Evolutionary conservation across 2,888 invertebrate species (phyloP).

Genomic region (Temnothorax unifasciatus): DNA sequence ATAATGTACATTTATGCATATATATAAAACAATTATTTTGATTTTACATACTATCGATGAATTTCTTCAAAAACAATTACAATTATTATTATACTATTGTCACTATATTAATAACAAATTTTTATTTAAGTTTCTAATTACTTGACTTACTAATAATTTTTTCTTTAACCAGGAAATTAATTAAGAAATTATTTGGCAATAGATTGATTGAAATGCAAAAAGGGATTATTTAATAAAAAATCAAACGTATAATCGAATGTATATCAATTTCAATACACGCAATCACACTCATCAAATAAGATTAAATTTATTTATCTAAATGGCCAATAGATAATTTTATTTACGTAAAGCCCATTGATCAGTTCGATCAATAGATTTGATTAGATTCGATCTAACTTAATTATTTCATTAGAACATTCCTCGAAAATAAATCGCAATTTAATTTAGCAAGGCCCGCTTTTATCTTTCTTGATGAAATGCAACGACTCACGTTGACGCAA

Average conservation of each 20-base stretch:
- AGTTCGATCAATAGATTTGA: conserved; percentile 4
- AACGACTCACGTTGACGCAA: not conserved
- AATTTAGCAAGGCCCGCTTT: not conserved
- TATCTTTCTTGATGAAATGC: conserved; percentile 8
- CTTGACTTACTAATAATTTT: not conserved
- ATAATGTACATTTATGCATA: not conserved
- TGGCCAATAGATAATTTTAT: conserved; percentile 2
- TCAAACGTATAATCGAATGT: not conserved
- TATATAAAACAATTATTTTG: not conserved
- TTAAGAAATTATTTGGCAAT: not conserved
- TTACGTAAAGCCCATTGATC: conserved; percentile 34
- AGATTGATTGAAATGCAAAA: conserved; percentile 21
- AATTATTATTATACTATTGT: not conserved
- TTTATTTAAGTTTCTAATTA: not conserved
- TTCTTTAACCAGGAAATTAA: not conserved
- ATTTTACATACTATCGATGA: not conserved
- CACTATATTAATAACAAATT: not conserved
- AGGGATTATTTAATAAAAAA: not conserved
- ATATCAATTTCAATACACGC: not conserved
- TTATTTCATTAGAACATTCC: not conserved
- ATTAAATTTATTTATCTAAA: conserved; percentile 7
- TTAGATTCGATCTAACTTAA: conserved; percentile 14
- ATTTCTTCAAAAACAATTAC: conserved; percentile 1
- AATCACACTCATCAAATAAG: conserved; percentile 6
- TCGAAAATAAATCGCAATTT: conserved; percentile 14